These are phyloP conservation scores for Aplochiton taeniatus DNA, from an alignment of 2,797 vertebrate genomes.

Conservation along the genomic window DNA sequence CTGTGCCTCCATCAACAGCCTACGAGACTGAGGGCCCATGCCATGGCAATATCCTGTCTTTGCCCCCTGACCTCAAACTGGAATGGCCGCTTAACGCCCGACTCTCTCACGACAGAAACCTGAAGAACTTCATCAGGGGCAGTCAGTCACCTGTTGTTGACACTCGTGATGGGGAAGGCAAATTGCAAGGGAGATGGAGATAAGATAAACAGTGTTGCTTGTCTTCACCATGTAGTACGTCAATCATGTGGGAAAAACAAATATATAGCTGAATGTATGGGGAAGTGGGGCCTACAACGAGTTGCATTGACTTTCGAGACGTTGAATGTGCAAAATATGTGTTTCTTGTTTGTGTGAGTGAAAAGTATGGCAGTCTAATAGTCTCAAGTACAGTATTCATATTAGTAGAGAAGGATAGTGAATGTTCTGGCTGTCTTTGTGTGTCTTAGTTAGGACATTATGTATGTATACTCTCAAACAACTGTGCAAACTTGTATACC, in stretches of 20 bases:
- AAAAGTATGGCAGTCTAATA: constrained; percentile 24
- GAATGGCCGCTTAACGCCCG: neutral
- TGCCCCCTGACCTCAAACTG: constrained; percentile 14
- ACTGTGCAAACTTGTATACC: constrained; percentile 45
- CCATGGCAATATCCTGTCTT: constrained; percentile 1
- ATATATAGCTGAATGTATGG: constrained; percentile 5
- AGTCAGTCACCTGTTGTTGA: too few species aligned
- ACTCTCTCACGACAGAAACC: too few species aligned
- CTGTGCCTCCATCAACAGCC: constrained; percentile 95
- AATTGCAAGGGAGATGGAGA: too few species aligned
- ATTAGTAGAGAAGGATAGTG: constrained; percentile 27
- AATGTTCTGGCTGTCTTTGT: constrained; percentile 31
- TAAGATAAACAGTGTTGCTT: too few species aligned
- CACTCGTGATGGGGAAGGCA: too few species aligned
- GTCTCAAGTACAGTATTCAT: constrained; percentile 27
- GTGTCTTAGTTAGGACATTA: constrained; percentile 29
- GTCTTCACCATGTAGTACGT: constrained; percentile 4
- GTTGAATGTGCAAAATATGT: constrained; percentile 62
- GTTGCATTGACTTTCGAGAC: constrained; percentile 51
- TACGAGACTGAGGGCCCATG: constrained; percentile 83
- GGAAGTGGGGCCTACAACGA: constrained; percentile 8
- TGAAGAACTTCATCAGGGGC: too few species aligned
- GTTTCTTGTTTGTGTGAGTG: constrained; percentile 36
- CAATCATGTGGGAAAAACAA: constrained; percentile 6
- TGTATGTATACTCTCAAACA: constrained; percentile 29